Evolutionary conservation across 1,140 invertebrate genomes (phyloP), one percentile per base, ranked within the genome.

Genomic region (Drosophila murphyi): DNA sequence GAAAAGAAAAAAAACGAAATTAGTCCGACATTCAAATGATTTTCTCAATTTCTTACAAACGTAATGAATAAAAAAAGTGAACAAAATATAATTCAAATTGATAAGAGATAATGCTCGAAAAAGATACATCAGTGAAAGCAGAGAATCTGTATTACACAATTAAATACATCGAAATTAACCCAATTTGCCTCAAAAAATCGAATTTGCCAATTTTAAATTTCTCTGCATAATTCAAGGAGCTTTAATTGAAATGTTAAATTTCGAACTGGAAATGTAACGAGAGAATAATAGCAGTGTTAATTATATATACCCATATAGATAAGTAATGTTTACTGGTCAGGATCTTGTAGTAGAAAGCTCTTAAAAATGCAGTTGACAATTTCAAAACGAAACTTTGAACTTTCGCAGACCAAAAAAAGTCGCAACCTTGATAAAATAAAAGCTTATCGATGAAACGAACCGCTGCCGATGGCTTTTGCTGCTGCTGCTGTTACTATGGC

Each of bases 401-500:
- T 81, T 82, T 82, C 29, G 61, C 34, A 34, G 28, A 20, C n/a
- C n/a, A n/a, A 52, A 37, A 20, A 37, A 62, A 45, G 39, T 45
- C 39, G 28, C 60, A 71, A 51, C 60, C 59, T 54, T 48, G 31
- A 31, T 31, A 37, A 50, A 20, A 52, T 12, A 68, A 73, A 73
- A 85, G 82, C 82, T 87, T 70, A 87, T 78, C 82, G 67, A 65
- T 78, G 82, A 82, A 78, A 76, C 82, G 82, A 86, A 86, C 82
- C 82, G 64, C 50, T 74, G 39, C 39, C 3, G 39, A 41, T 41
- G 3, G 34, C 34, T 34, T 34, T 34, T 34, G 34, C 34, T 57
- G 28, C 39, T 29, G 56, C 51, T 70, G 61, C 77, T 77, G 59
- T 62, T 45, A 29, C 54, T 47, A 39, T 48, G 43, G 45, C 50